phyloP scores from a whole-genome alignment of 2,113 vertebrate species.

The Heterotis niloticus region DNA sequence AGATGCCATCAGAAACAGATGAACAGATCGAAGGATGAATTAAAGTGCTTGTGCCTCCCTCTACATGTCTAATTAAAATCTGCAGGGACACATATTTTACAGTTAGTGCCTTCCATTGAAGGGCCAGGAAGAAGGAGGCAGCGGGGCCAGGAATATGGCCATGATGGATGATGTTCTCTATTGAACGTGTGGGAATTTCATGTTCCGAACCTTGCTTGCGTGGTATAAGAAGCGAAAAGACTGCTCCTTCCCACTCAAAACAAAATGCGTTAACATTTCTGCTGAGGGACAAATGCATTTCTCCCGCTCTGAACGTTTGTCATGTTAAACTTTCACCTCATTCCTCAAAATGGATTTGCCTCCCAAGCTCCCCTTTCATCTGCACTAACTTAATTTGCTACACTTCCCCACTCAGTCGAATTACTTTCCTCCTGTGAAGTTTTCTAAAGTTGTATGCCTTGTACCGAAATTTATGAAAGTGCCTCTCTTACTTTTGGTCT shows the following conservation, averaged over 20 bases:
- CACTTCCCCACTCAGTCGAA: conserved; percentile 21
- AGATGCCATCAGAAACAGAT: background rate
- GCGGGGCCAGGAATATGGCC: conserved; percentile 35
- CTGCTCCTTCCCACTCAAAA: conserved; percentile 21
- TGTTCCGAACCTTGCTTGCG: conserved; percentile 32
- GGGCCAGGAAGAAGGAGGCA: conserved; percentile 38
- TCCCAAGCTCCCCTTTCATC: conserved; percentile 27
- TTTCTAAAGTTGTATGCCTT: conserved; percentile 35
- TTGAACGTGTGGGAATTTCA: conserved; percentile 47
- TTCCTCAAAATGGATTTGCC: conserved; percentile 47
- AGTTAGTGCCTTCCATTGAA: conserved; percentile 39
- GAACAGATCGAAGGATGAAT: conserved; percentile 38
- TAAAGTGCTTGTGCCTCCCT: conserved; percentile 32
- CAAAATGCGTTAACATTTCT: conserved; percentile 30
- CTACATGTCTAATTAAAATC: conserved; percentile 49
- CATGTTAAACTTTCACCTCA: conserved; percentile 36
- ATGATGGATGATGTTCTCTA: conserved; percentile 46
- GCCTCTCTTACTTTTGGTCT: background rate
- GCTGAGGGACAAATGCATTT: conserved; percentile 44
- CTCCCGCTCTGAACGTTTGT: conserved; percentile 39
- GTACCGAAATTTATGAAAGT: conserved; percentile 18
- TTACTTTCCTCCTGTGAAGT: conserved; percentile 36
- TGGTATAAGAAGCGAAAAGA: conserved; percentile 41
- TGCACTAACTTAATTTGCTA: conserved; percentile 37
- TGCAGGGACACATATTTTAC: conserved; percentile 47